These are phyloP conservation scores for Sphaerodactylus townsendi DNA, from an alignment of 2,113 vertebrate genomes.

Conservation along the genomic window DNA sequence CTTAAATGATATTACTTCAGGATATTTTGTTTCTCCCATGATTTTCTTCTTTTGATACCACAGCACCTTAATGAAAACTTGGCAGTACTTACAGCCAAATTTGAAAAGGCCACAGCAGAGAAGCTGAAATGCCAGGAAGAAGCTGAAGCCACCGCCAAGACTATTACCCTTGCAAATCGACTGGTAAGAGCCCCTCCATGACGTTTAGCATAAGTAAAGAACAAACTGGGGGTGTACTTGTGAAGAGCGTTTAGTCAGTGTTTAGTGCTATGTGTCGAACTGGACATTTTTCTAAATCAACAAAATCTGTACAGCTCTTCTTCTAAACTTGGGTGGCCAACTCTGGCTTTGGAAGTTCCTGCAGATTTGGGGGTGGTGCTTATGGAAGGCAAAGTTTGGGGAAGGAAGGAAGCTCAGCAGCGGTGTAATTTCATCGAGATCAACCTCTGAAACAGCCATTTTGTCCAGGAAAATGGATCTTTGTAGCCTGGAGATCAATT, in stretches of 20 bases:
- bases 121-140: conserved; percentile 93
- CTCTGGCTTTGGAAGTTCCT: no score
- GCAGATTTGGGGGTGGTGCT: no score
- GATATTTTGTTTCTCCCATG: conserved; percentile 33
- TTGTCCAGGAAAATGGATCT: no score
- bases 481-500: no score
- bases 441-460: no score
- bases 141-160: conserved; percentile 84
- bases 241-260: neutral
- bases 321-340: neutral
- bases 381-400: no score
- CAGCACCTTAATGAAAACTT: conserved; percentile 94
- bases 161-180: conserved; percentile 91
- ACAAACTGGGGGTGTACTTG: neutral
- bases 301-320: neutral
- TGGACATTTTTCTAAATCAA: neutral
- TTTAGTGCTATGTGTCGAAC: neutral
- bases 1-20: conserved; percentile 24
- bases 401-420: no score
- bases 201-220: neutral
- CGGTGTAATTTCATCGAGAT: no score
- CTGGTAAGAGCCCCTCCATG: conserved; percentile 81
- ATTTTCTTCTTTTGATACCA: neutral
- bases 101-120: conserved; percentile 91
- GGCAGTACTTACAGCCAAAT: conserved; percentile 86